Base-by-base conservation (phyloP, 2,888 invertebrate species). In the Conomelus anceps region DNA sequence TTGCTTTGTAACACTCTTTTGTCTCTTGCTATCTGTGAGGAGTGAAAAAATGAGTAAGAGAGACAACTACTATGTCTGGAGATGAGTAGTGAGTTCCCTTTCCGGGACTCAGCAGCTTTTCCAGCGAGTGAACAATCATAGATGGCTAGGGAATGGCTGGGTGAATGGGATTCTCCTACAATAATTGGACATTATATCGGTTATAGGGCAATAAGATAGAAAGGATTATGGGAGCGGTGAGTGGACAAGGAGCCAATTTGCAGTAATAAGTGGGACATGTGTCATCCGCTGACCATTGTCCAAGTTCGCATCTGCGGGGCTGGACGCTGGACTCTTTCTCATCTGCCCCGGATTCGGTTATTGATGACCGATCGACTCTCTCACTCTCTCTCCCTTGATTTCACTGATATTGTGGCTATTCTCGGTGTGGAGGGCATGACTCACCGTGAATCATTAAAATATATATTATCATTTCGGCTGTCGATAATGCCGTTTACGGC, bases 241-340 rank as follows among this genome's bases (percentile, higher is more conserved):
- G n/a, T 13, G n/a, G 63, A 63, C 34, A 34, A 34, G n/a, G 63
- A 63, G 86, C 86, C 86, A 86, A 86, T 86, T 86, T 86, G 86
- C 86, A 86, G 86, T 86, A 86, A 86, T 86, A 86, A 86, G 26
- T 86, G 24, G 24, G 29, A 86, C 86, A 86, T 86, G 86, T 86
- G 86, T 86, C 86, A 86, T 86, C 86, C 26, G 29, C 26, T 86
- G 86, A 24, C 86, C 86, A 24, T 86, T 86, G 86, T 86, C 24
- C 86, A n/a, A 86, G 86, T 17, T 86, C 13, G 22, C 86, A 86
- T 86, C 86, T 86, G 86, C 84, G 26, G 11, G 26, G 11, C 26
- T 26, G 11, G n/a, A n/a, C n/a, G 6, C 63, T 34, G 63, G 63
- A 63, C 63, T 63, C 63, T 41, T 3, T 63, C 63, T 63, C 63